phyloP scores from a whole-genome alignment of 1,140 invertebrate genomes.

The Drosophila lini region DNA sequence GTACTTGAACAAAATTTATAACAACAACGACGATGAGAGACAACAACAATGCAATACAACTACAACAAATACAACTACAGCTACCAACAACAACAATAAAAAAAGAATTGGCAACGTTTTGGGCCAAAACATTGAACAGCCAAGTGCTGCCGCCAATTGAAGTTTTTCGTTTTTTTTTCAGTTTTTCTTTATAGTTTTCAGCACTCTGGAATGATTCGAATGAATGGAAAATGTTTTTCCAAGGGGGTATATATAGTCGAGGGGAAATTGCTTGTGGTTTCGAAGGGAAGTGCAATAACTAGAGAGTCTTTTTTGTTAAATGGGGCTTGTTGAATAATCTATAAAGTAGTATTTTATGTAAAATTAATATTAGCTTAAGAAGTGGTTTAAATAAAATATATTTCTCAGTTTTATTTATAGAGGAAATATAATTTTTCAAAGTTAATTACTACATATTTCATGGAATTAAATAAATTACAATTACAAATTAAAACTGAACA shows the following conservation, averaged over 20 bases:
- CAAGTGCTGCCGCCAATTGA: conserved; percentile 65
- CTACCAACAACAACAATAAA: conserved; percentile 5
- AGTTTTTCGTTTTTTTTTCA: conserved; percentile 35
- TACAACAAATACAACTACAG: conserved; percentile 6
- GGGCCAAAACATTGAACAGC: conserved; percentile 53
- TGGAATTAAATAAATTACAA: too few relatives aligned
- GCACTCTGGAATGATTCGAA: conserved; percentile 44
- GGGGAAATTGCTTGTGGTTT: conserved; percentile 23
- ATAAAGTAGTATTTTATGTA: too few relatives aligned
- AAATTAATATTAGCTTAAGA: not conserved
- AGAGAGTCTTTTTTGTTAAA: not conserved
- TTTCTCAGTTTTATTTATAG: too few relatives aligned
- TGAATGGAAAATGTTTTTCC: conserved; percentile 38
- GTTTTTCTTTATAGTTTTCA: conserved; percentile 32
- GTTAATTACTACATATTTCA: too few relatives aligned
- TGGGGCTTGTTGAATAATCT: not conserved
- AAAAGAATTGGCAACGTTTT: conserved; percentile 72
- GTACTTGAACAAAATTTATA: conserved; percentile 81
- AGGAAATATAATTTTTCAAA: too few relatives aligned
- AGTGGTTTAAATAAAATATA: too few relatives aligned
- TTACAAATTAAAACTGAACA: conserved; percentile 22
- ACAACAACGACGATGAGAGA: conserved; percentile 48
- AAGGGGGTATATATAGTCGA: not conserved
- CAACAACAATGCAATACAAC: conserved; percentile 23
- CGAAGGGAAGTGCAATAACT: not conserved